These are phyloP conservation scores for Machaerirhynchus nigripectus DNA, from an alignment of 2,113 vertebrate species.

Conservation along the genomic window DNA sequence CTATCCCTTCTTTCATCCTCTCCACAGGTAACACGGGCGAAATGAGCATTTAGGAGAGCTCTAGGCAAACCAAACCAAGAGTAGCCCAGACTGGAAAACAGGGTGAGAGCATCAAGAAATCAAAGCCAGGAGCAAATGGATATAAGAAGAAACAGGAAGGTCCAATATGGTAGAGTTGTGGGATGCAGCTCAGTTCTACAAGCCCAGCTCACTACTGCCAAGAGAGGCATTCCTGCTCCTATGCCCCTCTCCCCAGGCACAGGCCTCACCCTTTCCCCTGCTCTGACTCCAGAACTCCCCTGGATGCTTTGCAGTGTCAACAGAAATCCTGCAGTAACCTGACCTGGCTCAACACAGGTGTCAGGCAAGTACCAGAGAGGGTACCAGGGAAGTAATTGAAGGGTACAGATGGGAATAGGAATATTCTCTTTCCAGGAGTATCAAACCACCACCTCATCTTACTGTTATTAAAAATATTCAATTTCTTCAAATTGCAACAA, in stretches of 20 bases:
- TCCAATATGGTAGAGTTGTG: background rate
- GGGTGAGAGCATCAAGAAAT: background rate
- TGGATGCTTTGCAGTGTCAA: background rate
- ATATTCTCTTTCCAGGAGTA: background rate
- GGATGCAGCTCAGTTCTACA: background rate
- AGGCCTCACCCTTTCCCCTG: background rate
- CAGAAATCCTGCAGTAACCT: background rate
- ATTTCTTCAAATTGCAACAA: background rate
- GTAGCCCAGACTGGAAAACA: background rate
- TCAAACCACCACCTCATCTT: background rate
- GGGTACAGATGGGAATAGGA: background rate
- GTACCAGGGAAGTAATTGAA: background rate
- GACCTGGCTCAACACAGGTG: background rate
- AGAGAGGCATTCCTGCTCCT: background rate
- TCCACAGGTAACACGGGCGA: background rate
- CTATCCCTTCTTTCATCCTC: background rate
- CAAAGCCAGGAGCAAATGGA: background rate
- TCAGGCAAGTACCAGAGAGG: background rate
- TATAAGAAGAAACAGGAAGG: background rate
- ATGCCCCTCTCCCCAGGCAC: background rate
- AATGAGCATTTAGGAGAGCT: background rate
- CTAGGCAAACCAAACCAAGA: background rate
- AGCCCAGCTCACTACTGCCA: background rate
- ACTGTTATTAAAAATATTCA: background rate
- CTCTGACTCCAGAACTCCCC: background rate